Evolutionary conservation across 2,113 vertebrate genomes (phyloP).

Genomic region (Crotalus horridus): DNA sequence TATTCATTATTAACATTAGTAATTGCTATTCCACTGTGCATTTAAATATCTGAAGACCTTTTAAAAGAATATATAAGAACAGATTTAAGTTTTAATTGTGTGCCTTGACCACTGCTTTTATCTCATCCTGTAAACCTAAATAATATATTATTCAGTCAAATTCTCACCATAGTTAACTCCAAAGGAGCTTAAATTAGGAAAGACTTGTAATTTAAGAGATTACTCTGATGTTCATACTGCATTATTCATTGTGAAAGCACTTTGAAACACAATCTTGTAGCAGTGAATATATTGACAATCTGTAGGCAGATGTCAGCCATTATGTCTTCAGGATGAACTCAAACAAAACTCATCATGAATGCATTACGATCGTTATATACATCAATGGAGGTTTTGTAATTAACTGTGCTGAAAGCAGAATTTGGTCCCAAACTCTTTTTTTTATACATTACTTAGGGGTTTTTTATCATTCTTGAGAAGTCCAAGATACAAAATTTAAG

Average conservation of each 20-base stretch:
- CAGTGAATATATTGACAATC: conserved; percentile 1
- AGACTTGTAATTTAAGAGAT: neutral
- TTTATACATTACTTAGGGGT: neutral
- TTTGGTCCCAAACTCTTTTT: neutral
- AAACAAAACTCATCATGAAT: neutral
- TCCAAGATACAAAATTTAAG: neutral
- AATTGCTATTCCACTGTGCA: neutral
- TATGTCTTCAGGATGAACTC: neutral
- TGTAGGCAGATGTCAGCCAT: conserved; percentile 18
- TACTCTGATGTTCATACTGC: conserved; percentile 9
- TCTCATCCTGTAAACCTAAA: neutral
- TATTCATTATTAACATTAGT: neutral
- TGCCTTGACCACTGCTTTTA: neutral
- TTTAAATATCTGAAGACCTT: neutral
- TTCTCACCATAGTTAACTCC: neutral
- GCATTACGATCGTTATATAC: neutral
- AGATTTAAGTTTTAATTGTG: neutral
- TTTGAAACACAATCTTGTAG: conserved; percentile 2
- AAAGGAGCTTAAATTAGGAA: conserved; percentile 1
- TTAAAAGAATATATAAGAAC: neutral
- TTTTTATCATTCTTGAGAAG: neutral
- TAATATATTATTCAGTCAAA: neutral
- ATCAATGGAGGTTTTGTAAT: neutral
- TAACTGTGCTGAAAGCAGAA: neutral
- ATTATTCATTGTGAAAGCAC: conserved; percentile 15